These are phyloP conservation scores for Diplosoma virens DNA, from an alignment of 23 tunicate species.

Conservation along the genomic window DNA sequence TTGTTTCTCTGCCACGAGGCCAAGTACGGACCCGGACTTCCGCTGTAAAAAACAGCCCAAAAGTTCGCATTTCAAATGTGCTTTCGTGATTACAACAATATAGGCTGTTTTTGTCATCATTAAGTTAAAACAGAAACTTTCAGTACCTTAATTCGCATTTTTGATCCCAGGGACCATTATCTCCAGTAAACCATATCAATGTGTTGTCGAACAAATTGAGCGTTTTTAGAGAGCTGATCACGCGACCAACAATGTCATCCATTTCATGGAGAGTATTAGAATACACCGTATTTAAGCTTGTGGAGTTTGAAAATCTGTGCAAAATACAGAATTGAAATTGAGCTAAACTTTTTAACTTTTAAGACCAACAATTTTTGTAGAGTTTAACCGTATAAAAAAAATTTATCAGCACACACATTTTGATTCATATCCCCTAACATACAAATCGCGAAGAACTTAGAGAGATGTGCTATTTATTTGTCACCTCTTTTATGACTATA, in stretches of 20 bases:
- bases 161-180: conserved; percentile 80
- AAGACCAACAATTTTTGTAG: too few species aligned
- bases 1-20: conserved; percentile 54
- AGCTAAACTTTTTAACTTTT: too few species aligned
- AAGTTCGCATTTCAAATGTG: too few species aligned
- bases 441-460: too few species aligned
- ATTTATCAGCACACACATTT: too few species aligned
- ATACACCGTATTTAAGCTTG: conserved; percentile 51
- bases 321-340: too few species aligned
- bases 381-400: too few species aligned
- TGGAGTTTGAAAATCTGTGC: conserved; percentile 68
- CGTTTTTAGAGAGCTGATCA: conserved; percentile 28
- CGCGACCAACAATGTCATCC: conserved; percentile 77
- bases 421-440: too few species aligned
- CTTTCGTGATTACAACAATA: not conserved
- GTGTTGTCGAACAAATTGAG: conserved; percentile 55
- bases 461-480: too few species aligned
- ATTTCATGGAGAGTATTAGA: conserved; percentile 79
- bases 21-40: conserved; percentile 77
- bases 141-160: conserved; percentile 82
- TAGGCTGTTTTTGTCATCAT: not conserved
- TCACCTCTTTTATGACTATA: too few species aligned
- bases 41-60: conserved; percentile 24
- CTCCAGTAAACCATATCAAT: conserved; percentile 86
- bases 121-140: not conserved